Evolutionary conservation across 2,113 vertebrate species (phyloP), one percentile per base, ranked within the genome.

Genomic region (Prunella fulvescens): DNA sequence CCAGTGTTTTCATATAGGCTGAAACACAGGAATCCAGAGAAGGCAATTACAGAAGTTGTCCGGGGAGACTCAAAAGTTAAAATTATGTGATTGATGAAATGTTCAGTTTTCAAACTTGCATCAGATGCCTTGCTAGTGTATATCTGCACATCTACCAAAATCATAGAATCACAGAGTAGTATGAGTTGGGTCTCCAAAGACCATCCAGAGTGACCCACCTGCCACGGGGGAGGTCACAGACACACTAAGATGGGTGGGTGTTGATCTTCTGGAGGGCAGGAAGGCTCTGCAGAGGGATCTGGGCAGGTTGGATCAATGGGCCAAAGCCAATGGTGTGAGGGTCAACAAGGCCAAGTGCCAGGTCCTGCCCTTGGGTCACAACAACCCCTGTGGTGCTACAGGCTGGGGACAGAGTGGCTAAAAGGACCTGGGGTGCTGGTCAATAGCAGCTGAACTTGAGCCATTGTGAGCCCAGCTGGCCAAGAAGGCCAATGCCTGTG

Each of bases 321-420:
- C 20, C 6, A 4, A 62, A 1, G 64, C 7, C 65, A 47, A 0
- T 2, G 25, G 44, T 13, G 2, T 35, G 56, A 47, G 2, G 7
- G 7, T 22, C 3, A 62, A 31, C n/a, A 54, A 62, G 4, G 13
- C 4, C n/a, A 54, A 47, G 12, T 25, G 1, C 24, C 5, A 3
- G 9, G 3, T 47, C 40, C 24, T 47, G 6, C 28, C 7, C 11
- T 14, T 47, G 13, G 3, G 15, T 1, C 19, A 70, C n/a, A 54
- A 24, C 28, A 56, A 19, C 5, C 1, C 40, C 56, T 39, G 16
- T 9, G 25, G 9, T 19, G 19, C 28, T 10, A 6, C n/a, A 79
- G 84, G 12, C 24, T 40, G 47, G 29, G 24, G 47, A 10, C n/a
- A 79, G 28, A 29, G 19, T 6, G 10, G 33, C 28, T 69, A 11